Base-by-base conservation (phyloP, 2,113 vertebrate genomes). In the Oncorhynchus masou region DNA sequence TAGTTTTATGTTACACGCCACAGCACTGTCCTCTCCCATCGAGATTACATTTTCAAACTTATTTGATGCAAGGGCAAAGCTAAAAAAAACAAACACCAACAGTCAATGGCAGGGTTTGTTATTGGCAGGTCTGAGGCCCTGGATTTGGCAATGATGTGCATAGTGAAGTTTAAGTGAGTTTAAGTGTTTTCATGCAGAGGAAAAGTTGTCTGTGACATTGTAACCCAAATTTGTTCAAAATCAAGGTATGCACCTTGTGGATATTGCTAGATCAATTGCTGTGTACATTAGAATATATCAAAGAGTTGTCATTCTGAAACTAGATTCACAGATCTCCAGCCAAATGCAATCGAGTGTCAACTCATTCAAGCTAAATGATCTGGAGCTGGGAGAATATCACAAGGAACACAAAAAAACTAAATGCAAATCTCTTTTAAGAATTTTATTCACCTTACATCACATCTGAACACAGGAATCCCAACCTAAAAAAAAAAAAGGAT, bases 401-500 rank as follows among this genome's bases (percentile, higher is more conserved):
- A n/a, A 39, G 39, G 49, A 54, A 54, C 19, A 19, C 39, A 45
- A 69, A 68, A 76, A 27, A 49, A 60, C 29, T 51, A 70, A 24
- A 80, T 20, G 67, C 19, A 39, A 74, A 1, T 79, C 60, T 86
- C 69, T 86, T 88, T 87, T 74, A 66, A 77, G 1, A 78, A 88
- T 81, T 92, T 92, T 89, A 91, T 92, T 91, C 77, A 89, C n/a
- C 62, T 88, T 86, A 82, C 70, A 87, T 87, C 83, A 90, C 80
- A 91, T 88, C 79, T 73, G 73, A 85, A 66, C 13, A 57, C 16
- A 86, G 79, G 75, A 89, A 85, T 81, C 77, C 85, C 59, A 81
- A 79, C 81, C 90, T 92, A 83, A 1, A 86, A 84, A 60, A 68
- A 24, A 51, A 20, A 62, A 27, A 45, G 11, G 16, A 67, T 24